Percentiles rank a stretch among this genome's conserved stretches.
These are phyloP conservation scores for Aethina tumida DNA, from an alignment of 1,140 invertebrate species.

Conservation along the genomic window DNA sequence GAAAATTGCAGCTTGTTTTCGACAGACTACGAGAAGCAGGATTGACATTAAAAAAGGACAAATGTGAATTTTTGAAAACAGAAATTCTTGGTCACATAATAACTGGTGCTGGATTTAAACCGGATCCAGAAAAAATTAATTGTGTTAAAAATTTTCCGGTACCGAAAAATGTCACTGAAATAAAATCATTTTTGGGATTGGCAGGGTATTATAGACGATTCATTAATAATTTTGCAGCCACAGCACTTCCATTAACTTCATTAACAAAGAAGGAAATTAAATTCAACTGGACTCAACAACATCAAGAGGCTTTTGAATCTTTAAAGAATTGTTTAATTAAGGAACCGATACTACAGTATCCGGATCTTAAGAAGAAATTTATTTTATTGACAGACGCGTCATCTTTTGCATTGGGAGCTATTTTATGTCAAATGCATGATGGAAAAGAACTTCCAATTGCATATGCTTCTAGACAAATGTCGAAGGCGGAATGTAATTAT, in stretches of 20 bases:
- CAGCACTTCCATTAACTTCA: too few species aligned
- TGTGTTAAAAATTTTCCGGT: slow-evolving; percentile 20
- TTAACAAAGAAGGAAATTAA: too few species aligned
- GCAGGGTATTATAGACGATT: too few species aligned
- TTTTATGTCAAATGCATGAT: slow-evolving; percentile 14
- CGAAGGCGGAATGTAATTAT: slow-evolving; percentile 37
- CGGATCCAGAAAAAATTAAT: slow-evolving; percentile 20
- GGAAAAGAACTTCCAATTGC: slow-evolving; percentile 7
- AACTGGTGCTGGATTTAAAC: slow-evolving; percentile 6
- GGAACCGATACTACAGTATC: too few species aligned
- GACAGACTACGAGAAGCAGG: slow-evolving; percentile 28
- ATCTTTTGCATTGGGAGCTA: slow-evolving; percentile 14
- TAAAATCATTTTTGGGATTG: slow-evolving; percentile 24
- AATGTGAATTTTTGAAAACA: slow-evolving; percentile 36
- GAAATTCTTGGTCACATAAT: slow-evolving; percentile 36
- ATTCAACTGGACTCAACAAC: too few species aligned
- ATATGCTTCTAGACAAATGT: slow-evolving; percentile 8
- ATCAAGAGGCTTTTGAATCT: too few species aligned
- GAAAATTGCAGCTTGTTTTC: slow-evolving; percentile 17
- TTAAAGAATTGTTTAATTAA: too few species aligned
- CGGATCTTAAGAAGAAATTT: too few species aligned
- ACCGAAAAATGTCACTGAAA: slow-evolving; percentile 22
- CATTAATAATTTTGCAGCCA: too few species aligned
- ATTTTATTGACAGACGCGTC: slow-evolving; percentile 20
- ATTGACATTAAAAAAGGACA: slow-evolving; percentile 37